A percentile compares a stretch with the other conserved stretches of the same genome.
These are phyloP conservation scores for Euzophera pinguis DNA, from an alignment of 2,888 invertebrate genomes.

Conservation along the genomic window DNA sequence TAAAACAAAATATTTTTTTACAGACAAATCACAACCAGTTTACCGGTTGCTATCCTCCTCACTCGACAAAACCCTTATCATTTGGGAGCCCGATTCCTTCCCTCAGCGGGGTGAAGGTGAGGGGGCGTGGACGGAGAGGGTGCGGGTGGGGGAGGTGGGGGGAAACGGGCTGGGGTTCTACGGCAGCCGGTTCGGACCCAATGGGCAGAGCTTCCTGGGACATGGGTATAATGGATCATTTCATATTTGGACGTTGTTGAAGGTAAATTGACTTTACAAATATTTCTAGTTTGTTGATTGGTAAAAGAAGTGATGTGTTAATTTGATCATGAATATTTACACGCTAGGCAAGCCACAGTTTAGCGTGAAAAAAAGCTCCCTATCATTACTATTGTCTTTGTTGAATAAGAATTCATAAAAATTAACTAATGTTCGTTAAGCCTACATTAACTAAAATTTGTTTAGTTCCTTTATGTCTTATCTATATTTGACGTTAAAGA, in stretches of 20 bases:
- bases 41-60: constrained; percentile 90
- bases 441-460: too few species aligned
- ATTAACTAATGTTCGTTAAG: too few species aligned
- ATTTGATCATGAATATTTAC: too few species aligned
- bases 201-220: constrained; percentile 86
- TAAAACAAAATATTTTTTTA: constrained; percentile 12
- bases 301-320: too few species aligned
- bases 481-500: too few species aligned
- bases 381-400: too few species aligned
- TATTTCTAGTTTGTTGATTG: too few species aligned
- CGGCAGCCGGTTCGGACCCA: constrained; percentile 88
- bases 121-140: constrained; percentile 90
- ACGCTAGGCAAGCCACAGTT: too few species aligned
- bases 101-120: constrained; percentile 27
- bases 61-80: constrained; percentile 93
- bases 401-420: too few species aligned
- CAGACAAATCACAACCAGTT: constrained; percentile 32
- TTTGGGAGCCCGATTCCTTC: constrained; percentile 87
- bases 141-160: constrained; percentile 94
- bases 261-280: constrained; percentile 39
- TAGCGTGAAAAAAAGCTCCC: too few species aligned
- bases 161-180: constrained; percentile 97
- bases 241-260: constrained; percentile 87
- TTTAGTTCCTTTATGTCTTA: too few species aligned
- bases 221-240: constrained; percentile 96